Conservation (phyloP, 53 echinoderm and acorn worm genomes). For the Echinometra lucunter region DNA sequence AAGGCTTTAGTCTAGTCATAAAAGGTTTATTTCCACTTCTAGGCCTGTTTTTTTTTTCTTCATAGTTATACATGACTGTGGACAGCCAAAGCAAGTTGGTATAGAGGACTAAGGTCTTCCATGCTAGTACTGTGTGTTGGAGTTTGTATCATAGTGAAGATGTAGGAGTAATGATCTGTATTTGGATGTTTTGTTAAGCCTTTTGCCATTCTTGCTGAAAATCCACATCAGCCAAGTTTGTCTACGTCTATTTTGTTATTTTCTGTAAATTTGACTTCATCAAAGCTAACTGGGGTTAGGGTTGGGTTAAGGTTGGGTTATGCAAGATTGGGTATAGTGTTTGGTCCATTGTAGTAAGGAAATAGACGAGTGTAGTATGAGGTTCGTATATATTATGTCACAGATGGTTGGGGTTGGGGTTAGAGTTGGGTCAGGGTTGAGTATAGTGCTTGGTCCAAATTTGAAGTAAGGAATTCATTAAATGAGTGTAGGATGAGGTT, state of each 20-base stretch:
- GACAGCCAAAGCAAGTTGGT: not conserved
- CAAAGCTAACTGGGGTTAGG: not conserved
- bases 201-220: not conserved
- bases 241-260: not conserved
- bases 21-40: not conserved
- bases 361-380: no score
- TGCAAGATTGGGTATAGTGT: not conserved
- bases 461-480: no score
- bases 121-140: not conserved
- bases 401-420: no score
- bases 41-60: not conserved
- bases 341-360: no score
- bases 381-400: no score
- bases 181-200: not conserved
- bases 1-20: slow-evolving; percentile 25
- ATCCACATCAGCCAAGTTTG: not conserved
- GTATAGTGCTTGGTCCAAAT: no score
- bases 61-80: not conserved
- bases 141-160: not conserved
- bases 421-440: no score
- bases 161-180: not conserved
- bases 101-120: not conserved
- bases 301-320: not conserved
- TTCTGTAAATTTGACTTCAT: not conserved
- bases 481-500: no score